A percentile compares a stretch with the other conserved stretches of the same genome.
Conservation (phyloP, 2,888 invertebrate species). For the Drosophila macrothrix region DNA sequence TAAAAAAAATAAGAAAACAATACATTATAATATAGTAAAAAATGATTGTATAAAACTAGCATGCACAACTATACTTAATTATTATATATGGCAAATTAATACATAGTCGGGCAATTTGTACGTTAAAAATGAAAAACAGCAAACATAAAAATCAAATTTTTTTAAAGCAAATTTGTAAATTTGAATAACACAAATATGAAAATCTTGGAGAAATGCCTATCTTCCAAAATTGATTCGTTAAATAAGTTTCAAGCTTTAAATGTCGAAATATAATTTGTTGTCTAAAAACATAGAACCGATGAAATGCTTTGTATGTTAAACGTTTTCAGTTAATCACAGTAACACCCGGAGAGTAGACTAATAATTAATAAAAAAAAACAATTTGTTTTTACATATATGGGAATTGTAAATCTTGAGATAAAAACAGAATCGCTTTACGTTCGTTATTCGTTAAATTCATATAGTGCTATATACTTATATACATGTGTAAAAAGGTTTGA, state of each 20-base stretch:
- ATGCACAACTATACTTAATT: neutral
- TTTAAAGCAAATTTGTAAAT: constrained; percentile 1
- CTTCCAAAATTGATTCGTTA: neutral
- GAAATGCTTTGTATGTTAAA: constrained; percentile 4
- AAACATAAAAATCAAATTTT: neutral
- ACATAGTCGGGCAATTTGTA: constrained; percentile 7
- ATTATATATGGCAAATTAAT: constrained; percentile 1
- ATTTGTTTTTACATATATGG: constrained; percentile 10
- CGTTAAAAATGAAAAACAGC: neutral
- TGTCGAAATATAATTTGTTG: constrained; percentile 1
- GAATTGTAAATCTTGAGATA: constrained; percentile 7
- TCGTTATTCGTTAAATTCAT: constrained; percentile 15
- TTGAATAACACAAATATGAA: neutral
- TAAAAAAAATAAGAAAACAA: neutral
- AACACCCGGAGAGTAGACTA: neutral
- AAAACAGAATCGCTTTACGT: constrained; percentile 13
- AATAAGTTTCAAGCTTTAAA: constrained; percentile 2
- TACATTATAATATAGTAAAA: neutral
- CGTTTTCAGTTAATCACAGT: neutral
- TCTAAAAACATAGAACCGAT: neutral
- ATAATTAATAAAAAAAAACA: neutral
- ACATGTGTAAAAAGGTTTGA: constrained; percentile 56
- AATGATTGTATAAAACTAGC: constrained; percentile 12
- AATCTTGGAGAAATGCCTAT: neutral
- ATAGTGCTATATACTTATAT: constrained; percentile 16